Evolutionary conservation across 2,797 vertebrate genomes (phyloP), one percentile per base, ranked within the genome.

Genomic region (Notoglanidium macrostoma): DNA sequence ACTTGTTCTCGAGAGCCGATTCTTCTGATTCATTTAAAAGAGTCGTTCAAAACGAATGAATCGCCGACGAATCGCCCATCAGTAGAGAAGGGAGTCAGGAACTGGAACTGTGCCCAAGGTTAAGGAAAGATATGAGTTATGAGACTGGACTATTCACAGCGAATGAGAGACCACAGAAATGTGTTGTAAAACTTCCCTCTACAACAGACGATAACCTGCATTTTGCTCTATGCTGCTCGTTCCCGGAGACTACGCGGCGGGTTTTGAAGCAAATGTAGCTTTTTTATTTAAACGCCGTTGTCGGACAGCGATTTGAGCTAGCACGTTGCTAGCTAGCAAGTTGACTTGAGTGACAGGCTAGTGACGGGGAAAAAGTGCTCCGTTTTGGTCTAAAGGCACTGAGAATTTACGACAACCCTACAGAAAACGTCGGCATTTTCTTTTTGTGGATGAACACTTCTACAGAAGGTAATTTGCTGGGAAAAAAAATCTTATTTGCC

Each of bases 231-330:
- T 59, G 79, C 84, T 55, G 87, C 76, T 72, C 84, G 83, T 81
- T 85, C 46, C 61, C 68, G 90, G 89, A 91, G 85, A 86, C 65
- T 81, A 59, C 81, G 70, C 65, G 85, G 70, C 87, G 72, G 23
- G 7, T 87, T 91, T 87, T 89, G 21, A 88, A 89, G 77, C 89
- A 88, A 85, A 89, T 90, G 88, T 89, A 88, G 87, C 79, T 79
- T 78, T 76, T 82, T 87, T 85, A n/a, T 74, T 63, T 12, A 49
- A 61, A 40, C 85, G 87, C 85, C 89, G 88, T 72, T 84, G 87
- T 83, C 85, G 89, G 87, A 89, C 35, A 88, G 73, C 26, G 65
- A 87, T 83, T 84, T 85, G 61, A 72, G 83, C 86, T 88, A 79
- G 87, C 89, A 61, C 77, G 67, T 1, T 70, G 81, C 84, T 74